Base-by-base conservation (phyloP, 2,113 vertebrate genomes). In the Oceanodroma tethys region DNA sequence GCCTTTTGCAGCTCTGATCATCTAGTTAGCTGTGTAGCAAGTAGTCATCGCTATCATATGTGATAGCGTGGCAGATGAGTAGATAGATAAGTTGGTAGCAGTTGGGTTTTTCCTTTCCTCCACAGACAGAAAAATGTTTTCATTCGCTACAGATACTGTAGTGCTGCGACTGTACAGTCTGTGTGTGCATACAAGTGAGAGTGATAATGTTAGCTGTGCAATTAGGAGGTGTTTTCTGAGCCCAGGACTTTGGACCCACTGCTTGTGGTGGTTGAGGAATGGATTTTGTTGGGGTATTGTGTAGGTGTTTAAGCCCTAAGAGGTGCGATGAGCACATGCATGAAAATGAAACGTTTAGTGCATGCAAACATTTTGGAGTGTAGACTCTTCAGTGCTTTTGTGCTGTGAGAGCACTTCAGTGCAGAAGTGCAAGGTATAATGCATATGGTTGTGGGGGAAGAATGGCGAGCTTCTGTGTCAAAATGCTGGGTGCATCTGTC, bases 21-120 rank as follows among this genome's bases (percentile, higher is more conserved):
- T 16, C 52, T n/a, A 3, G n/a, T 45, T 89, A 42, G 36, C 65
- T 67, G 5, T 29, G 30, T 48, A 82, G 48, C 53, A n/a, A 56
- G 43, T 18, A 53, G 32, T 71, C 63, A 19, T 68, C 1, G 2
- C 50, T 91, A 2, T 90, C 29, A 7, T 16, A 17, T 43, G 68
- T 60, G 65, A 48, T 23, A 67, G 43, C 17, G 62, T 79, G 68
- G 65, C 81, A 93, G 59, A 71, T 84, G 43, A 78, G 47, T 14
- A 81, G 60, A 53, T n/a, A 55, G 75, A 30, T 85, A 76, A 87
- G 48, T 53, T 53, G 16, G 78, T 52, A 87, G 86, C 84, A 87
- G 43, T 48, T 82, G 58, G 83, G 50, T 42, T 95, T 95, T 95
- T 80, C 48, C 53, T 95, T 91, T 95, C 76, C 74, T 87, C 32